Conservation (phyloP, 2,888 invertebrate species). For the Trilocha varians region DNA sequence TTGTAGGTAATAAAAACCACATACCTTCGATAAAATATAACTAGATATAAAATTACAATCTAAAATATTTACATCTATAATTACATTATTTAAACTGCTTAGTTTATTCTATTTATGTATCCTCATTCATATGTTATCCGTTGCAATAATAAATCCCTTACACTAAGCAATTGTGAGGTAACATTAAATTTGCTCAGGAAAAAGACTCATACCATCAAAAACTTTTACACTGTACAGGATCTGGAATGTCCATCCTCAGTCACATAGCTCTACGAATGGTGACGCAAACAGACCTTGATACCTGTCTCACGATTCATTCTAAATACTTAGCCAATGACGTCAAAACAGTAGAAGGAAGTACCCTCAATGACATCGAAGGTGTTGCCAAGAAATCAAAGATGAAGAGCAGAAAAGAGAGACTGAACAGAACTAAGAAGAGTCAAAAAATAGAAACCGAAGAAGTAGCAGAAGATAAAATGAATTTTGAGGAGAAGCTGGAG, state of each 20-base stretch:
- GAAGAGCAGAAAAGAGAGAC: conserved; percentile 54
- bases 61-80: too few relatives aligned
- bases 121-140: too few relatives aligned
- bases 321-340: conserved; percentile 44
- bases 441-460: conserved; percentile 34
- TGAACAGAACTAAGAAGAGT: conserved; percentile 51
- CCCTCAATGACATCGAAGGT: conserved; percentile 54
- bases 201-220: too few relatives aligned
- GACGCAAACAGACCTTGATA: conserved; percentile 76
- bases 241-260: conserved; percentile 87
- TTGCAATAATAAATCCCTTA: too few relatives aligned
- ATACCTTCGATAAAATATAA: background rate
- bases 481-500: conserved; percentile 44
- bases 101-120: too few relatives aligned
- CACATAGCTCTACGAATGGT: conserved; percentile 83
- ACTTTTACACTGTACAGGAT: conserved; percentile 69
- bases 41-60: background rate
- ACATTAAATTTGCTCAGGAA: too few relatives aligned
- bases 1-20: conserved; percentile 72
- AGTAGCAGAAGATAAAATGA: conserved; percentile 37
- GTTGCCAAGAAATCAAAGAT: conserved; percentile 51
- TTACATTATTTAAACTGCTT: too few relatives aligned
- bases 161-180: too few relatives aligned
- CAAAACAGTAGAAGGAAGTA: conserved; percentile 41
- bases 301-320: conserved; percentile 59